A percentile compares a stretch with the other conserved stretches of the same genome.
Conservation (phyloP, 2,888 invertebrate species). For the Orthosia gracilis region DNA sequence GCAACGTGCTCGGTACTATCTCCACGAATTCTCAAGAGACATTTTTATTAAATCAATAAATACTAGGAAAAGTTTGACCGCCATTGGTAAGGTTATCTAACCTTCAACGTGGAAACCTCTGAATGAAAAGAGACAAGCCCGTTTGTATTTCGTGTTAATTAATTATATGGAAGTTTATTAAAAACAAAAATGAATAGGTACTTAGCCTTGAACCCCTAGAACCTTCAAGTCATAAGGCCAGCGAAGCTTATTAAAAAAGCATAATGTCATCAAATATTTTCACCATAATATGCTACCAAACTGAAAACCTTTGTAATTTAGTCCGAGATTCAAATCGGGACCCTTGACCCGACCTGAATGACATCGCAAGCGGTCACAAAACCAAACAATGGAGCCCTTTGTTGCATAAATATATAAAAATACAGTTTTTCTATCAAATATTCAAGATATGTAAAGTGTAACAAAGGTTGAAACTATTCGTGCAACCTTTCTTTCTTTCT, state of each 20-base stretch:
- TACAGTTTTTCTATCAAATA: conserved; percentile 51
- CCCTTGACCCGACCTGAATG: conserved; percentile 61
- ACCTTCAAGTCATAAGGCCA: conserved; percentile 34
- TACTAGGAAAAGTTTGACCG: conserved; percentile 31
- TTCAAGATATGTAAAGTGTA: conserved; percentile 48
- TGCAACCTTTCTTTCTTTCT: conserved; percentile 27
- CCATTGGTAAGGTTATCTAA: background rate
- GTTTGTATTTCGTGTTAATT: no score
- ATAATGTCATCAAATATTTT: conserved; percentile 47
- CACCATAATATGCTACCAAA: conserved; percentile 17
- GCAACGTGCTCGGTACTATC: accelerated
- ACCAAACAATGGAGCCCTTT: conserved; percentile 53
- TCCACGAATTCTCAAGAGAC: conserved; percentile 2
- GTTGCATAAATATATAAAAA: conserved; percentile 54
- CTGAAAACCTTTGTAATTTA: conserved; percentile 43
- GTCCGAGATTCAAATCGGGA: conserved; percentile 58
- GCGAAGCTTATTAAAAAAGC: conserved; percentile 49
- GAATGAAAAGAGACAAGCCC: background rate
- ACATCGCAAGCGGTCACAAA: conserved; percentile 32
- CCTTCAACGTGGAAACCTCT: background rate
- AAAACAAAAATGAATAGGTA: background rate
- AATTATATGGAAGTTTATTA: conserved; percentile 13
- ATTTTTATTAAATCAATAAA: conserved; percentile 43
- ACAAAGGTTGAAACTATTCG: conserved; percentile 48
- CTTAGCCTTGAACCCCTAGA: conserved; percentile 11